Evolutionary conservation across 2,888 invertebrate genomes (phyloP).

Genomic region (Cheilosia vernalis): DNA sequence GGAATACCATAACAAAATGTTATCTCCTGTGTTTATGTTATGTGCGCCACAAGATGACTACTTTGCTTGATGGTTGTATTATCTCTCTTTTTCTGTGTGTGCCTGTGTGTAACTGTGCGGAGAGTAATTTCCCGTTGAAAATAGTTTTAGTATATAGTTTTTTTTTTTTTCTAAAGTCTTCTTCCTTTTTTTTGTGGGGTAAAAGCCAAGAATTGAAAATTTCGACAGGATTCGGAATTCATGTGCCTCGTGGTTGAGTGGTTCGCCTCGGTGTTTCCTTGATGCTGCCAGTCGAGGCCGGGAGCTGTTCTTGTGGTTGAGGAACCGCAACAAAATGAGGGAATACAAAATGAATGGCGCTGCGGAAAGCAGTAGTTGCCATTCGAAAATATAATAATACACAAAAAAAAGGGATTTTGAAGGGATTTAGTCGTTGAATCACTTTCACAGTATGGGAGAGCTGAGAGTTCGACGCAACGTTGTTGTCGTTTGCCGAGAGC

Average conservation of each 20-base stretch:
- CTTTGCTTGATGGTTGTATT: constrained; percentile 56
- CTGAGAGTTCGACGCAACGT: background rate
- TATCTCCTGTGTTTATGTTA: constrained; percentile 68
- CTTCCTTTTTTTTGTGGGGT: constrained; percentile 10
- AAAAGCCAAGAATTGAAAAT: constrained; percentile 65
- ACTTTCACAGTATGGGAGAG: background rate
- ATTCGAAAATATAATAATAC: constrained; percentile 19
- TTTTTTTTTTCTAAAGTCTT: background rate
- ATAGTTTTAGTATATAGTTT: constrained; percentile 21
- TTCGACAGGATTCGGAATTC: constrained; percentile 48
- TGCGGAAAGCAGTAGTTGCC: constrained; percentile 13
- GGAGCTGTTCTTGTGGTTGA: constrained; percentile 42
- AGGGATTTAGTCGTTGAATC: constrained; percentile 44
- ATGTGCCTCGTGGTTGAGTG: constrained; percentile 48
- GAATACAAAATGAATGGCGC: constrained; percentile 39
- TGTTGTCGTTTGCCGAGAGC: background rate
- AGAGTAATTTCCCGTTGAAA: constrained; percentile 59
- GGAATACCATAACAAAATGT: constrained; percentile 55
- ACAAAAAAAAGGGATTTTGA: constrained; percentile 32
- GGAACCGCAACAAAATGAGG: constrained; percentile 55
- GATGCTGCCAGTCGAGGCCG: background rate
- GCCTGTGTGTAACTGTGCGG: constrained; percentile 23
- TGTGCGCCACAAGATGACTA: constrained; percentile 56
- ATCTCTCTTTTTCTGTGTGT: constrained; percentile 17
- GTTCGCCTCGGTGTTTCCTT: constrained; percentile 10